Conservation (phyloP, 2,113 vertebrate species). For the Fukomys damarensis region DNA sequence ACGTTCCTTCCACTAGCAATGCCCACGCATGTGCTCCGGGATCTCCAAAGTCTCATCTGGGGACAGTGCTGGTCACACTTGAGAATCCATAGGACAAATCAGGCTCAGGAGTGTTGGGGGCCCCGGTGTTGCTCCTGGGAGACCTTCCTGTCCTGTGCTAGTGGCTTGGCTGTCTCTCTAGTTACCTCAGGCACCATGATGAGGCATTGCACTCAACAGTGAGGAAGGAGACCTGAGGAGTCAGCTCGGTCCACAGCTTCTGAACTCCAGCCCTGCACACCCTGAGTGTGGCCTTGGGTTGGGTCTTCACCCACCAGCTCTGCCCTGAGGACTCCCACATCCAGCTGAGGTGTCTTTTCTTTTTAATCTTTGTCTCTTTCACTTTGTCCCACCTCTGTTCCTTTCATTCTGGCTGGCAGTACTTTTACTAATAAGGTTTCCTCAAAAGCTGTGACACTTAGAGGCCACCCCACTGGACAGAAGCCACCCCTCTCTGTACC, state of each 20-base stretch:
- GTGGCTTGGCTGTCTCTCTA: neutral
- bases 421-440: neutral
- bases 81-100: neutral
- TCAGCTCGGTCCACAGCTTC: neutral
- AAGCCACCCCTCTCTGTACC: fast-evolving
- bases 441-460: neutral
- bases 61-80: neutral
- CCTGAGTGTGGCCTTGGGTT: no score
- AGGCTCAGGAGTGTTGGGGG: no score
- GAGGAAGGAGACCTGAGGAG: neutral
- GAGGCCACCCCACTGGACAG: no score
- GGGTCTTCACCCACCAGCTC: neutral
- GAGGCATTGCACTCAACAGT: neutral
- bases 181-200: neutral
- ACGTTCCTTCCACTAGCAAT: neutral
- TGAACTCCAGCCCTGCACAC: neutral
- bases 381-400: neutral
- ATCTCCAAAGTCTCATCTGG: neutral
- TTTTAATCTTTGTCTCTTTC: neutral
- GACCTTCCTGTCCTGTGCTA: neutral
- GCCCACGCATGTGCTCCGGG: fast-evolving
- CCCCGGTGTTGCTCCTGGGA: neutral
- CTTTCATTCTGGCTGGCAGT: neutral
- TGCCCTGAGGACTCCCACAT: neutral
- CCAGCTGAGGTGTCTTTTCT: neutral